A percentile compares a stretch with the other conserved stretches of the same genome.
Evolutionary conservation across 2,888 invertebrate genomes (phyloP).

Genomic region (Orthosia gracilis): DNA sequence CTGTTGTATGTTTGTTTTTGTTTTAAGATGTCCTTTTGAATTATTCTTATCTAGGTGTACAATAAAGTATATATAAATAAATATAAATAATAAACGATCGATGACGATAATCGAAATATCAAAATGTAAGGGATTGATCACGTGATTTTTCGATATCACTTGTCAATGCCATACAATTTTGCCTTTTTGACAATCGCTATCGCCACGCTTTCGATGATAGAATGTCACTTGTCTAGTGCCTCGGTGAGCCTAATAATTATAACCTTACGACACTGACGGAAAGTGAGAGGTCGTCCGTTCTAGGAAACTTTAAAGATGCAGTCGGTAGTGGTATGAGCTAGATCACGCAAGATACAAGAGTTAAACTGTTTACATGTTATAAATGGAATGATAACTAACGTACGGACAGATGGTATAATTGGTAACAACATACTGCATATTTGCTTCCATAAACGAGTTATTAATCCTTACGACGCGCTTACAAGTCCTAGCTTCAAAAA

Average conservation of each 20-base stretch:
- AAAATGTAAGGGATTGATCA: too few relatives aligned
- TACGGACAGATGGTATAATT: not conserved
- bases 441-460: not conserved
- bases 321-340: conserved; percentile 18
- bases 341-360: conserved; percentile 35
- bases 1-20: too few relatives aligned
- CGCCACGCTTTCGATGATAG: too few relatives aligned
- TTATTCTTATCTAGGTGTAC: too few relatives aligned
- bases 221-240: too few relatives aligned
- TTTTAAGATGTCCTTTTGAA: too few relatives aligned
- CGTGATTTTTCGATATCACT: too few relatives aligned
- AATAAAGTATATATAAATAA: too few relatives aligned
- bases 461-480: not conserved
- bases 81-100: too few relatives aligned
- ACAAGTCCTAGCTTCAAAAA: not conserved
- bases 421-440: not conserved
- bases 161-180: too few relatives aligned
- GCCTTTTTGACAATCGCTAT: too few relatives aligned
- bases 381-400: conserved; percentile 13
- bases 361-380: conserved; percentile 23
- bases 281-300: conserved; percentile 39
- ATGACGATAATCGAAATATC: too few relatives aligned
- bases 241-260: conserved; percentile 19
- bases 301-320: conserved; percentile 42
- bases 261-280: conserved; percentile 41